These are phyloP conservation scores for Pollenia amentaria DNA, from an alignment of 2,888 invertebrate genomes.

Conservation along the genomic window DNA sequence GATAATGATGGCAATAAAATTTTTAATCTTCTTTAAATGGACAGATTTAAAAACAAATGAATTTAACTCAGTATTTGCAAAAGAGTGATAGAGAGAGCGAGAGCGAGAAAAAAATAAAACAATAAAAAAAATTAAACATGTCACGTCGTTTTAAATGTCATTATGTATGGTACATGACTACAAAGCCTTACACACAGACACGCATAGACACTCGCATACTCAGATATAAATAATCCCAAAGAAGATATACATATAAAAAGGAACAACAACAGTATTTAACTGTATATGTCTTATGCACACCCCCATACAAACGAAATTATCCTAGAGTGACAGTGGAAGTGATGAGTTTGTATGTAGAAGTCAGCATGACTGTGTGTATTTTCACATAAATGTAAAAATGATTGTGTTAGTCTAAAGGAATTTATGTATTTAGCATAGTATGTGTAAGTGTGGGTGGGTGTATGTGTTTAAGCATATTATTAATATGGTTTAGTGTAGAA, in stretches of 20 bases:
- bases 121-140: conserved; percentile 54
- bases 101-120: background rate
- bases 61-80: conserved; percentile 13
- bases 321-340: conserved; percentile 39
- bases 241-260: conserved; percentile 2
- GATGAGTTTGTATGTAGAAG: conserved; percentile 13
- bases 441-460: background rate
- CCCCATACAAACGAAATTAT: conserved; percentile 38
- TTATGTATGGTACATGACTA: conserved; percentile 56
- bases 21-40: conserved; percentile 65
- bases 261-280: conserved; percentile 27
- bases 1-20: conserved; percentile 50
- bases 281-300: background rate
- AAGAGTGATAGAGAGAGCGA: background rate
- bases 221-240: conserved; percentile 7
- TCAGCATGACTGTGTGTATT: background rate
- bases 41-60: conserved; percentile 40
- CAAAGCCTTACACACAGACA: background rate
- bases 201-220: background rate
- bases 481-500: conserved; percentile 55
- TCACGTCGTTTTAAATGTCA: conserved; percentile 65
- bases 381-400: background rate
- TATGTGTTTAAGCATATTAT: conserved; percentile 46
- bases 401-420: background rate
- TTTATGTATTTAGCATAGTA: conserved; percentile 8